phyloP scores from a whole-genome alignment of 2,113 vertebrate species.

The Ranitomeya imitator region DNA sequence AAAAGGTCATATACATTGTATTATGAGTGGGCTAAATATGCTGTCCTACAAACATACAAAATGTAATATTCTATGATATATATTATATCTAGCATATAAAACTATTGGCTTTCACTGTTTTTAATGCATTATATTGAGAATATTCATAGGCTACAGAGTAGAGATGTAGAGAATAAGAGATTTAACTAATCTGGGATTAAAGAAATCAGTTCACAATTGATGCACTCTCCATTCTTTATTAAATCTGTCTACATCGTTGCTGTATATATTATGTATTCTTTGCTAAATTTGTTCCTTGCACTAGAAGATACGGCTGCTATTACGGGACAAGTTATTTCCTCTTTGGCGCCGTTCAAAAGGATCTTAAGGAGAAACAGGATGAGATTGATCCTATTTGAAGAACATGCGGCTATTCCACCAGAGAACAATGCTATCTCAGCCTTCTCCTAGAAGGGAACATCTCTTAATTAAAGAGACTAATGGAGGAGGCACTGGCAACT shows the following conservation, averaged over 20 bases:
- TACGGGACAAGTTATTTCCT: slow-evolving; percentile 18
- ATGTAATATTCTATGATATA: neutral
- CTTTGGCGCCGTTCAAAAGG: neutral
- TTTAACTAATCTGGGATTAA: neutral
- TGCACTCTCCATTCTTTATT: slow-evolving; percentile 7
- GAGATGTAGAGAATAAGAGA: slow-evolving; percentile 2
- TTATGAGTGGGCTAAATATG: neutral
- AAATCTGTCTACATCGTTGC: neutral
- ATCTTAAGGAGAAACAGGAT: slow-evolving; percentile 18
- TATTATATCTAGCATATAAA: neutral
- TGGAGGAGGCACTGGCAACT: neutral
- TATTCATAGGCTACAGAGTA: neutral
- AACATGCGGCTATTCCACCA: slow-evolving; percentile 29
- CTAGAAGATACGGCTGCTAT: slow-evolving; percentile 30
- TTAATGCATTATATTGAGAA: neutral
- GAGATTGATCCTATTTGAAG: slow-evolving; percentile 51
- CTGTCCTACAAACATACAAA: neutral
- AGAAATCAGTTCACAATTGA: slow-evolving; percentile 22
- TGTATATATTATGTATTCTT: slow-evolving; percentile 1
- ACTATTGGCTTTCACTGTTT: neutral
- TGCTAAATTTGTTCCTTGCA: slow-evolving; percentile 22
- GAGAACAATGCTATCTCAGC: slow-evolving; percentile 47
- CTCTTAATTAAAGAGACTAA: slow-evolving; percentile 43
- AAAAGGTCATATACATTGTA: neutral
- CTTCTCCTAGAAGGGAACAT: slow-evolving; percentile 7